These are phyloP conservation scores for Abscondita cerata DNA, from an alignment of 2,888 invertebrate genomes.

Conservation along the genomic window DNA sequence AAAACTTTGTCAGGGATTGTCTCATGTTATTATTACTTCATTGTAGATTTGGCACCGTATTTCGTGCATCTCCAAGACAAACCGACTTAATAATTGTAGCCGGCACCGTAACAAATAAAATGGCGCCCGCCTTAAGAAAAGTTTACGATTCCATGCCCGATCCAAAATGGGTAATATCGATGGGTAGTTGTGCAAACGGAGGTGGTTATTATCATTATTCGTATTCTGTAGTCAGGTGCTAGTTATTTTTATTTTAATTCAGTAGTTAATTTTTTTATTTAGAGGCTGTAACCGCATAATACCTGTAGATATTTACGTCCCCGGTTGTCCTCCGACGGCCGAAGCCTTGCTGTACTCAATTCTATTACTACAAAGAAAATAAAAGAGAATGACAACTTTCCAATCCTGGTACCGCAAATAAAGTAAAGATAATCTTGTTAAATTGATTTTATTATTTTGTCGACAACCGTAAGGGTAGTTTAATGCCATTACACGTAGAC, in stretches of 20 bases:
- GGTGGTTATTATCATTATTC: slow-evolving; percentile 82
- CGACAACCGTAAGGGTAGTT: background rate
- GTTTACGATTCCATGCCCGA: slow-evolving; percentile 71
- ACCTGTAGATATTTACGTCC: slow-evolving; percentile 90
- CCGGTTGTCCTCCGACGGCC: slow-evolving; percentile 94
- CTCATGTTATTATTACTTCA: background rate
- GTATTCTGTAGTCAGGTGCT: slow-evolving; percentile 69
- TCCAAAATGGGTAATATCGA: slow-evolving; percentile 76
- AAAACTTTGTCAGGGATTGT: slow-evolving; percentile 36
- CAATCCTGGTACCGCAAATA: slow-evolving; percentile 58
- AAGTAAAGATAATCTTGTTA: slow-evolving; percentile 13
- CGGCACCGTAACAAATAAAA: slow-evolving; percentile 71
- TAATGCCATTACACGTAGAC: background rate
- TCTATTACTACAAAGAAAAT: slow-evolving; percentile 85
- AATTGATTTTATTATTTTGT: background rate
- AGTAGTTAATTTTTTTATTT: no score
- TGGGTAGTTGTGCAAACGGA: slow-evolving; percentile 81
- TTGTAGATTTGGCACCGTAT: slow-evolving; percentile 64
- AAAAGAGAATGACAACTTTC: slow-evolving; percentile 73
- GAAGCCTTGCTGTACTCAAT: slow-evolving; percentile 89
- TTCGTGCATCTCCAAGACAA: slow-evolving; percentile 68
- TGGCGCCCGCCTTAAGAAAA: slow-evolving; percentile 71
- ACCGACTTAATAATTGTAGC: slow-evolving; percentile 72
- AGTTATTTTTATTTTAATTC: background rate
- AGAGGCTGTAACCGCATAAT: slow-evolving; percentile 80